Conservation (phyloP, 2,113 vertebrate genomes). For the Numida meleagris region DNA sequence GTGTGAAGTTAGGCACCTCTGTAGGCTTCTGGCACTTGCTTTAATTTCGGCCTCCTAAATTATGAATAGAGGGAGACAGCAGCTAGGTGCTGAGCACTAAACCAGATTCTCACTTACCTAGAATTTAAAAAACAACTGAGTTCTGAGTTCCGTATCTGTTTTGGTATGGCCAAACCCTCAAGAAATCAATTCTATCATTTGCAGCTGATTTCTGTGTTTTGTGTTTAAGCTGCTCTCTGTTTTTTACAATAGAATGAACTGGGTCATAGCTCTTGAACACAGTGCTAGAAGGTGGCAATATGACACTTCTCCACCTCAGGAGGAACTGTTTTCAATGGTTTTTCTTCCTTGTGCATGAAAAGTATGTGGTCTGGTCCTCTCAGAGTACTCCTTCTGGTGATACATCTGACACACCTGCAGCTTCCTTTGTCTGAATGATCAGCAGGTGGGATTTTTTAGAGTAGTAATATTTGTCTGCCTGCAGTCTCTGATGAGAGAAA, state of each 20-base stretch:
- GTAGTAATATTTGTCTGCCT: neutral
- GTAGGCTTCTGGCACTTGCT: neutral
- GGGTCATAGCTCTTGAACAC: rapidly evolving
- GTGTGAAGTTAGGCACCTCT: neutral
- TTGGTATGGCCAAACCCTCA: neutral
- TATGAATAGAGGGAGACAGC: neutral
- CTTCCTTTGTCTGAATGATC: neutral
- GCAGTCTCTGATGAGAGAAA: neutral
- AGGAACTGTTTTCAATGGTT: neutral
- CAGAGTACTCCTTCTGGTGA: neutral
- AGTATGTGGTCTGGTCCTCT: neutral
- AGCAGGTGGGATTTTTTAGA: neutral
- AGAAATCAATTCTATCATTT: neutral
- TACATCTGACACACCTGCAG: neutral
- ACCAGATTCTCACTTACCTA: neutral
- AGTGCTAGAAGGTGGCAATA: neutral
- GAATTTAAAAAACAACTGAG: neutral
- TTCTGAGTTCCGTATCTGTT: neutral
- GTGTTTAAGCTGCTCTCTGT: neutral
- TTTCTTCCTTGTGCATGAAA: rapidly evolving
- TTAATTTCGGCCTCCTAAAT: neutral
- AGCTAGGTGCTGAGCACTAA: neutral
- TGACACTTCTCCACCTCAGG: neutral
- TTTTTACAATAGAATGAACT: neutral
- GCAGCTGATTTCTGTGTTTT: neutral